These are phyloP conservation scores for Euplexia lucipara DNA, from an alignment of 2,888 invertebrate genomes.

Conservation along the genomic window DNA sequence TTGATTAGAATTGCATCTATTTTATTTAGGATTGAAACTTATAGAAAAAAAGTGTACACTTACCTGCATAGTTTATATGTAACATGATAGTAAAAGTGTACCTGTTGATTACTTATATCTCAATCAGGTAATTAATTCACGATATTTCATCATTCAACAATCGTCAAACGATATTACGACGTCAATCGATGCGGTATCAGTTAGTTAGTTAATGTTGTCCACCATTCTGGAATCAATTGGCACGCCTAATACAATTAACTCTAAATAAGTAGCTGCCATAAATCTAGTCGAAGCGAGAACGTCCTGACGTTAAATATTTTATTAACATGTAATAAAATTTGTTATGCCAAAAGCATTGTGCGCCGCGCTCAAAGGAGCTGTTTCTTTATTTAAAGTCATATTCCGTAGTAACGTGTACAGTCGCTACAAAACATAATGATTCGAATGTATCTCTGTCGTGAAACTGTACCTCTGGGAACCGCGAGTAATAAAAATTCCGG, in stretches of 20 bases:
- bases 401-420: slow-evolving; percentile 71
- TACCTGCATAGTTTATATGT: too few relatives aligned
- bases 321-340: slow-evolving; percentile 58
- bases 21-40: slow-evolving; percentile 15
- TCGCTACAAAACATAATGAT: slow-evolving; percentile 83
- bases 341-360: slow-evolving; percentile 58
- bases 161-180: slow-evolving; percentile 20
- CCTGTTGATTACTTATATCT: not conserved
- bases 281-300: slow-evolving; percentile 38
- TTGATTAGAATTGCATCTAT: slow-evolving; percentile 30
- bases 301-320: slow-evolving; percentile 54
- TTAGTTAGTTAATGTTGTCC: slow-evolving; percentile 46
- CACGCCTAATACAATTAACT: slow-evolving; percentile 38
- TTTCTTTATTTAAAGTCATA: slow-evolving; percentile 73
- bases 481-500: slow-evolving; percentile 87
- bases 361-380: slow-evolving; percentile 42
- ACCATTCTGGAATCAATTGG: slow-evolving; percentile 50
- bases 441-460: slow-evolving; percentile 84
- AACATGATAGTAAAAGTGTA: not conserved
- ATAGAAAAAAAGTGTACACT: not conserved
- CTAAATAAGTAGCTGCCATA: slow-evolving; percentile 22
- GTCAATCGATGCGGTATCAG: slow-evolving; percentile 34
- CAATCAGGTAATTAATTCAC: not conserved
- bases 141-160: slow-evolving; percentile 26
- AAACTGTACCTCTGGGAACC: slow-evolving; percentile 84